Evolutionary conservation across 2,888 invertebrate genomes (phyloP), one percentile per base, ranked within the genome.

Genomic region (Strigamia maritima): DNA sequence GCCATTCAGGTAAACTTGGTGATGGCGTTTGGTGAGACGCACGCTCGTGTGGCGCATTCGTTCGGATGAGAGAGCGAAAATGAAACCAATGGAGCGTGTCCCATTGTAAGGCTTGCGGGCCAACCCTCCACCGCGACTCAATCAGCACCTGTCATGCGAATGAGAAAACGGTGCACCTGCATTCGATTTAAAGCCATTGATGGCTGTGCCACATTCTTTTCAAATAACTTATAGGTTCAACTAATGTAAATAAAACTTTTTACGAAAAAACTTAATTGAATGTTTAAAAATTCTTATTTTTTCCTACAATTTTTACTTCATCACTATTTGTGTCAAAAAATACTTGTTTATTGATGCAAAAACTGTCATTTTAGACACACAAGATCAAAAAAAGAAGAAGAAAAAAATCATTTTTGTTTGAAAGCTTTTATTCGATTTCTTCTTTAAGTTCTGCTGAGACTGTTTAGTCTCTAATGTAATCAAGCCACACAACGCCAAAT

Each of bases 111-210:
- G 28, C 70, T 70, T 28, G 70, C 54, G 70, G 70, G 70, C 70
- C 70, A 26, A 70, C 70, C 70, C 28, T n/a, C 28, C 70, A 70
- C 26, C 70, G 70, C 70, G 70, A 70, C 70, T 70, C 70, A 70
- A 70, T 70, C 70, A 70, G 70, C 70, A 70, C 70, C 70, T 70
- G 70, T 70, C 70, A 70, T 70, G 70, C 70, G 70, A 70, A 70
- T 70, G 28, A 70, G 70, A 70, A 28, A 70, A 70, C 54, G 70
- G 14, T 26, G 70, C 70, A 70, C 70, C 28, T 70, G 70, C 70
- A 70, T 70, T 70, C 70, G 70, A 70, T 70, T 70, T 70, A 28
- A 24, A 24, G 28, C 28, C 70, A 70, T 70, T 70, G 28, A 28
- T 70, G 70, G 70, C 70, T 14, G 24, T 28, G 24, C 70, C 70